Evolutionary conservation across 2,113 vertebrate species (phyloP).

Genomic region (Cinclus cinclus): DNA sequence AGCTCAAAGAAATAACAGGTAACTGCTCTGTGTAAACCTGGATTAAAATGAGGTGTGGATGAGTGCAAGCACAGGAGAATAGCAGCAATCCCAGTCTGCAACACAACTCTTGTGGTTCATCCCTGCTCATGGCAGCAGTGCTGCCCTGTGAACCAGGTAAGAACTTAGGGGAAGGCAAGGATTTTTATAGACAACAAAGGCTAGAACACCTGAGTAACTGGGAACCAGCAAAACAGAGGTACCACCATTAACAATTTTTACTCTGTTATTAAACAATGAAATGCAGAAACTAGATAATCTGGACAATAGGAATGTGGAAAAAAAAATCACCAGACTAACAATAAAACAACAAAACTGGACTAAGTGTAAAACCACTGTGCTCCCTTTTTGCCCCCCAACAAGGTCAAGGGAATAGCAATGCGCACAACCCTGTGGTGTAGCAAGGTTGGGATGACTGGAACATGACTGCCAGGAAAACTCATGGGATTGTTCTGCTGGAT

Average conservation of each 20-base stretch:
- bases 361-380: not conserved
- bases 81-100: not conserved
- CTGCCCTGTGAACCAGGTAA: not conserved
- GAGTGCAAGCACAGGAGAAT: not conserved
- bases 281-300: not conserved
- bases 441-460: not conserved
- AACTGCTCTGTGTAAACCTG: not conserved
- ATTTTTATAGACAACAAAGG: not conserved
- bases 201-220: not conserved
- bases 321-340: not conserved
- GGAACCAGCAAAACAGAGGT: not conserved
- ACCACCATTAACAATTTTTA: not conserved
- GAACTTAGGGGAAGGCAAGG: too few species aligned
- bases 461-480: not conserved
- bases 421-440: fast-evolving
- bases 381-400: not conserved
- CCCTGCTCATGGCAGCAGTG: fast-evolving
- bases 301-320: not conserved
- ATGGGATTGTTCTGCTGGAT: not conserved
- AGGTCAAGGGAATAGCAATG: not conserved
- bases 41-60: not conserved
- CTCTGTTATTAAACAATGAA: not conserved
- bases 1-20: not conserved
- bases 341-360: not conserved
- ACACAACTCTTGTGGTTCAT: not conserved